Conservation (phyloP, 2,888 invertebrate genomes). For the Flexamia atlantica region DNA sequence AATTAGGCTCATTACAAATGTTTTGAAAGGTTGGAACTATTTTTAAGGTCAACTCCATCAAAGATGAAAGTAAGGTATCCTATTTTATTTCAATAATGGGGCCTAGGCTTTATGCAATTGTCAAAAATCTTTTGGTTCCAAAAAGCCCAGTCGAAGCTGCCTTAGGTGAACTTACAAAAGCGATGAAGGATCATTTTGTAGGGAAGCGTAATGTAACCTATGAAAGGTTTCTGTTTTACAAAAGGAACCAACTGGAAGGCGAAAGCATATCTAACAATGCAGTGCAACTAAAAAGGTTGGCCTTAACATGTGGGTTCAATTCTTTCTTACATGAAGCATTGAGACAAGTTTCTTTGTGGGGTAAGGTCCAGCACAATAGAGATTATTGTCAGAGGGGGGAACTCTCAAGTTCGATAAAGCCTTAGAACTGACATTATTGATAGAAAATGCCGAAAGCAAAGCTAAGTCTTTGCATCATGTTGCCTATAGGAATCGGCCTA, state of each 20-base stretch:
- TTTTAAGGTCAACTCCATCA: background rate
- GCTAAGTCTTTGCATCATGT: constrained; percentile 10
- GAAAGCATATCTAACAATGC: constrained; percentile 3
- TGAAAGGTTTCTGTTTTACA: constrained; percentile 28
- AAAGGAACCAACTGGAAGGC: background rate
- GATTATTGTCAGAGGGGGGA: background rate
- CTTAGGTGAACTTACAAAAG: background rate
- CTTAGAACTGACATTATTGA: constrained; percentile 9
- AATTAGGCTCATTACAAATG: too few species aligned
- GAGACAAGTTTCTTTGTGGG: constrained; percentile 14
- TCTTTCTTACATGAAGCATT: background rate
- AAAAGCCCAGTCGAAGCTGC: background rate
- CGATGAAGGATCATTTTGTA: background rate
- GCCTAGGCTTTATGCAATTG: background rate
- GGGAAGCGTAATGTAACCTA: background rate
- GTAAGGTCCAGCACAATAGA: background rate
- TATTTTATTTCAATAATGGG: background rate
- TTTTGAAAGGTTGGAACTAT: background rate
- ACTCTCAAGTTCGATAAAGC: background rate
- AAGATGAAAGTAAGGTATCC: background rate
- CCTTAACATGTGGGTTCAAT: background rate
- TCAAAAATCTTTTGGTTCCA: background rate
- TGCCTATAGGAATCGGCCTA: background rate
- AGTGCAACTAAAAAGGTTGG: background rate
- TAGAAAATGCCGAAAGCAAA: constrained; percentile 12